Evolutionary conservation across 2,113 vertebrate genomes (phyloP), one percentile per base, ranked within the genome.

Genomic region (Psilopogon haemacephalus): DNA sequence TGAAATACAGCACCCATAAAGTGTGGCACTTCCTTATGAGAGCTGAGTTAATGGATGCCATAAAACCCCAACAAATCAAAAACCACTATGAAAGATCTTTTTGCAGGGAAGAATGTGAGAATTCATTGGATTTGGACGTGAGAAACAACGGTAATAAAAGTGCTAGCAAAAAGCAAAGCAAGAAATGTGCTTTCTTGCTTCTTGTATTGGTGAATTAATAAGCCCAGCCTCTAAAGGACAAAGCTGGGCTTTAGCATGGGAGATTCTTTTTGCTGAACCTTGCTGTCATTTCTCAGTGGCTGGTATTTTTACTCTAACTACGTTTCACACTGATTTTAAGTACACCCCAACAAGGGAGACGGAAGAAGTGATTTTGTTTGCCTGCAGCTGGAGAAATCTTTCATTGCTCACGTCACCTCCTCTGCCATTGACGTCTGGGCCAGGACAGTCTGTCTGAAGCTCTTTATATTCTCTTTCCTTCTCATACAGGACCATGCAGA

Each of bases 401-500:
- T 78, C 28, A 5, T 0, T 21, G 63, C 59, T 74, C 70, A 4
- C 10, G 8, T 82, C 16, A 9, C 26, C 73, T 50, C 44, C 70
- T 30, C 18, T 26, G 55, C n/a, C 2, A 0, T 3, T 16, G 73
- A 24, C 28, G 27, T 4, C 63, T 35, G 37, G 63, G 23, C 15
- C 90, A 65, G 70, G 32, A 54, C 5, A 55, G 17, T 9, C 70
- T 37, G 30, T 48, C 81, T 44, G 77, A 55, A 86, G 81, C 74
- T 60, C 28, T 1, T 87, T 52, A 73, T 5, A 7, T 6, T 78
- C 33, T 90, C 56, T 52, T 87, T 86, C 38, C 95, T 52, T 84
- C 63, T 93, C 80, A 42, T 65, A 2, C 77, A 99, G 99, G 99
- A 99, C 96, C 99, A 99, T 8, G 99, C 99, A 0, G 99, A 99